Evolutionary conservation across 2,797 vertebrate species (phyloP).

Genomic region (Artibeus jamaicensis): DNA sequence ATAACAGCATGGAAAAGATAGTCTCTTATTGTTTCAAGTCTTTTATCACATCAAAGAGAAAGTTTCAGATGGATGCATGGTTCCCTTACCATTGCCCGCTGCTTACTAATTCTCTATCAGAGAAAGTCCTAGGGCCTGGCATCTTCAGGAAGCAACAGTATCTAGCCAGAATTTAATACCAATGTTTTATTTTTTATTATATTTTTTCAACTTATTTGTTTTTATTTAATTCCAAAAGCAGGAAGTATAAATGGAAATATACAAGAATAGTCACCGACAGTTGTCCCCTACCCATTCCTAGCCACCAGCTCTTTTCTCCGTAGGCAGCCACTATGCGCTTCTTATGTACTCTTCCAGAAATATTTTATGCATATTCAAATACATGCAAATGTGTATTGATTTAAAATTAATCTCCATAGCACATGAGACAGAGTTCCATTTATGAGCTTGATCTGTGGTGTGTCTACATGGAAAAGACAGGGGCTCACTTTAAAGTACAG

Average conservation of each 20-base stretch:
- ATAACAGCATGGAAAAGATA: neutral
- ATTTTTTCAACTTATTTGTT: neutral
- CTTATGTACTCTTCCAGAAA: neutral
- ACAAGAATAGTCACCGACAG: neutral
- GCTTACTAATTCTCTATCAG: no score
- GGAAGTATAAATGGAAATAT: neutral
- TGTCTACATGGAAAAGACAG: neutral
- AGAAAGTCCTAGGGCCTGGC: neutral
- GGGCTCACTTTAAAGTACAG: neutral
- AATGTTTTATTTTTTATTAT: neutral
- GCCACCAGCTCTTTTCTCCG: no score
- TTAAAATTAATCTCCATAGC: neutral
- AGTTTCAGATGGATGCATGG: neutral
- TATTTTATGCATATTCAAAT: neutral
- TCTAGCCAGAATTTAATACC: neutral
- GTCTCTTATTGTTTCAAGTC: neutral
- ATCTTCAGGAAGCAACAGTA: neutral
- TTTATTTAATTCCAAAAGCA: neutral
- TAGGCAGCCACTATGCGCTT: fast-evolving
- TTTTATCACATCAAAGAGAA: neutral
- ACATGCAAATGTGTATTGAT: neutral
- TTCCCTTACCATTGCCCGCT: neutral
- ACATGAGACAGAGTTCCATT: neutral
- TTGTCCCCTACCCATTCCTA: fast-evolving
- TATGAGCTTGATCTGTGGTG: neutral